Evolutionary conservation across 2,113 vertebrate genomes (phyloP), one percentile per base, ranked within the genome.

Genomic region (Elachura formosa): DNA sequence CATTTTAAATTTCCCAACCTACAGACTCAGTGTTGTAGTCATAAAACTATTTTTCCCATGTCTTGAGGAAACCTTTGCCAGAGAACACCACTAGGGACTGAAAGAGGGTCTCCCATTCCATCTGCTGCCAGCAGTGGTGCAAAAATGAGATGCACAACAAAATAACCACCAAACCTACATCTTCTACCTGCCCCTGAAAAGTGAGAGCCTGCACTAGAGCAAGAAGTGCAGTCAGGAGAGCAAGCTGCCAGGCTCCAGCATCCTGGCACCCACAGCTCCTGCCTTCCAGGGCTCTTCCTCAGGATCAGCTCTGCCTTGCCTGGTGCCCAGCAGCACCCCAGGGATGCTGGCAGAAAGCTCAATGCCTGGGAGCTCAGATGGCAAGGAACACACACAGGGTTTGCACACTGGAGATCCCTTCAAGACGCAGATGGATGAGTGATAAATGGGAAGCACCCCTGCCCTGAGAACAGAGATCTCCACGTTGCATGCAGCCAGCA

Each of bases 211-310:
- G 67, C 2, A 2, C 23, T 31, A 72, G 58, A 72, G 58, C 38
- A 73, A 76, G 31, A 49, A 90, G 20, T 7, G 5, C 16, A 55
- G 13, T 51, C 41, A 77, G 54, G 81, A 64, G 14, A 84, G 59
- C 0, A 0, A 63, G 14, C 15, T 1, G 4, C 17, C 7, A 5
- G 54, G 59, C 0, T 4, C 36, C 66, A 28, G 29, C 13, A 48
- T 15, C 45, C 45, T 26, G 31, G 26, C 28, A 77, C 24, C 5
- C 31, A 54, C 36, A 87, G 2, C 46, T 91, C 73, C 58, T n/a
- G 63, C 43, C 33, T 54, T 71, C 43, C 61, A 56, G n/a, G 23
- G 29, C 21, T 66, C 56, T 22, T 40, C 82, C 45, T 76, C 38
- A 45, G 58, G 54, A 64, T 41, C 2, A 5, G 52, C 34, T 76